Evolutionary conservation across 2,888 invertebrate genomes (phyloP).

Genomic region (Macropis europaea): DNA sequence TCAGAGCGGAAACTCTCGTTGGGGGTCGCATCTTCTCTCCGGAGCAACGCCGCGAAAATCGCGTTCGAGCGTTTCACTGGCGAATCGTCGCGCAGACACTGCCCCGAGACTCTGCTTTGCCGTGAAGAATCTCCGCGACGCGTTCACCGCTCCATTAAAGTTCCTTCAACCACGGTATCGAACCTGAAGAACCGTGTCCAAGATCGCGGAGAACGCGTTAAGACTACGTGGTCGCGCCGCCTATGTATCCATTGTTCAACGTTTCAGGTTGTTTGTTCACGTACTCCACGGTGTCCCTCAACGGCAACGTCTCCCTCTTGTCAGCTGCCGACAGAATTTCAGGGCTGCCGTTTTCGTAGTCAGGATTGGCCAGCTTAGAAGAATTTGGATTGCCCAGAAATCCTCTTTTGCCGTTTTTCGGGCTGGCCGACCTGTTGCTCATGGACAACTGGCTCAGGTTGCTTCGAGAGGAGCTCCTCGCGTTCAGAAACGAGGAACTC

Average conservation of each 20-base stretch:
- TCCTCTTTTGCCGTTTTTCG: slow-evolving; percentile 64
- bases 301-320: slow-evolving; percentile 55
- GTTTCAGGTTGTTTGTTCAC: slow-evolving; percentile 69
- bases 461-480: slow-evolving; percentile 66
- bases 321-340: slow-evolving; percentile 63
- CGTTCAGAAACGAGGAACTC: slow-evolving; percentile 72
- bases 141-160: too few relatives aligned
- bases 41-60: too few relatives aligned
- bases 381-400: slow-evolving; percentile 63
- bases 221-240: slow-evolving; percentile 73
- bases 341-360: slow-evolving; percentile 76
- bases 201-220: neutral
- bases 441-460: slow-evolving; percentile 70
- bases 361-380: slow-evolving; percentile 60
- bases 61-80: too few relatives aligned
- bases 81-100: too few relatives aligned
- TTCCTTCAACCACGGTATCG: too few relatives aligned
- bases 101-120: too few relatives aligned
- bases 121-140: too few relatives aligned
- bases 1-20: too few relatives aligned
- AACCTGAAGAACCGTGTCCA: neutral
- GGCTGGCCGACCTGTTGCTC: slow-evolving; percentile 69
- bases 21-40: too few relatives aligned
- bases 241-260: slow-evolving; percentile 77
- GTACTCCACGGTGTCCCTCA: slow-evolving; percentile 65